These are phyloP conservation scores for Andricus curvator DNA, from an alignment of 2,888 invertebrate genomes.

Conservation along the genomic window DNA sequence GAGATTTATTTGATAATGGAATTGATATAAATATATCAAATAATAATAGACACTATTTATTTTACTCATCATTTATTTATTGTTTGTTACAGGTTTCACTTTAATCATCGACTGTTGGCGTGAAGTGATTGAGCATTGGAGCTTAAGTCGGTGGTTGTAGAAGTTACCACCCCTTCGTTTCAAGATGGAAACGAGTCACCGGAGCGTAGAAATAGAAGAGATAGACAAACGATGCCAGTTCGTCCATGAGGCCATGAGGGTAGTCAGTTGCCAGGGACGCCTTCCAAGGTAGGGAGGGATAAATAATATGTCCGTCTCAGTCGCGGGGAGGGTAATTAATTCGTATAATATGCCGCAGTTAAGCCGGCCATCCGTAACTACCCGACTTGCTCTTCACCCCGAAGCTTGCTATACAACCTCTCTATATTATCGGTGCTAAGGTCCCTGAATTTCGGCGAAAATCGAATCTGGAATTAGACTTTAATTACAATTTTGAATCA, in stretches of 20 bases:
- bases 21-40: background rate
- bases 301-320: constrained; percentile 76
- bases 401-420: constrained; percentile 54
- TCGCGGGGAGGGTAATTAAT: constrained; percentile 74
- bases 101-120: background rate
- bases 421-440: constrained; percentile 68
- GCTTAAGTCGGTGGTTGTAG: constrained; percentile 3
- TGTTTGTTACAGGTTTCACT: background rate
- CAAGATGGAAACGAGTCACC: constrained; percentile 56
- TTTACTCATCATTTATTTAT: background rate
- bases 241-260: constrained; percentile 60
- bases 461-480: background rate
- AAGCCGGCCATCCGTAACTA: constrained; percentile 76
- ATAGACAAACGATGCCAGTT: constrained; percentile 68
- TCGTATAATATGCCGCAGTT: constrained; percentile 77
- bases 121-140: constrained; percentile 16
- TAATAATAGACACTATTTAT: background rate
- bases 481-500: background rate
- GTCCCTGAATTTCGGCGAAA: constrained; percentile 46
- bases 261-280: constrained; percentile 54
- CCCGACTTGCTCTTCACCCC: constrained; percentile 60
- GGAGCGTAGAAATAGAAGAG: constrained; percentile 68
- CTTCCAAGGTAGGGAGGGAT: constrained; percentile 61
- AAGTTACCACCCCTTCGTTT: constrained; percentile 41
- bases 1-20: background rate